Evolutionary conservation across 2,113 vertebrate species (phyloP).

Genomic region (Anthoscopus minutus): DNA sequence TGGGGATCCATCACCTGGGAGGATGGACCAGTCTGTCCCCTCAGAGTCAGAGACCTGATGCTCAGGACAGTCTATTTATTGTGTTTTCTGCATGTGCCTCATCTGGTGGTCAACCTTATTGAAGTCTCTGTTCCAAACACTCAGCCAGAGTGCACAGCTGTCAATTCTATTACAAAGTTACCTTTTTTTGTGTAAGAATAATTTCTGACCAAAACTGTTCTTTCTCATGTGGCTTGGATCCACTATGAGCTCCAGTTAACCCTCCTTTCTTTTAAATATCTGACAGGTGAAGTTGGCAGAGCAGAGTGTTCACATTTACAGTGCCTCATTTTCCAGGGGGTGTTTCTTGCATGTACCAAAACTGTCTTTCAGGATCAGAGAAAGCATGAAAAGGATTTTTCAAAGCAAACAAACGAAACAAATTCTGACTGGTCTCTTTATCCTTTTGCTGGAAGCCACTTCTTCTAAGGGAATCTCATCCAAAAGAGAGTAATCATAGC

Average conservation of each 20-base stretch:
- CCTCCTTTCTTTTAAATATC: neutral
- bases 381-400: conserved; percentile 4
- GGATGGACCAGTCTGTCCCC: neutral
- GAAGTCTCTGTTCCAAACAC: neutral
- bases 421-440: neutral
- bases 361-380: neutral
- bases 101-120: neutral
- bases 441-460: conserved; percentile 34
- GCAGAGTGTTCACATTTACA: neutral
- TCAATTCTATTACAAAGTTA: neutral
- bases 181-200: neutral
- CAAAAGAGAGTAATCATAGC: conserved; percentile 21
- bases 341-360: neutral
- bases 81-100: neutral
- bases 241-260: neutral
- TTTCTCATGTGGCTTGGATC: neutral
- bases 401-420: neutral
- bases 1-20: neutral
- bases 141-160: neutral
- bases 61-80: neutral
- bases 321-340: neutral
- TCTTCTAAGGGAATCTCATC: conserved; percentile 37
- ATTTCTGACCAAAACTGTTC: neutral
- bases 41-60: neutral
- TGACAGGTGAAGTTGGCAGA: neutral